These are phyloP conservation scores for Rhinoraja longicauda DNA, from an alignment of 2,797 vertebrate species.

Conservation along the genomic window DNA sequence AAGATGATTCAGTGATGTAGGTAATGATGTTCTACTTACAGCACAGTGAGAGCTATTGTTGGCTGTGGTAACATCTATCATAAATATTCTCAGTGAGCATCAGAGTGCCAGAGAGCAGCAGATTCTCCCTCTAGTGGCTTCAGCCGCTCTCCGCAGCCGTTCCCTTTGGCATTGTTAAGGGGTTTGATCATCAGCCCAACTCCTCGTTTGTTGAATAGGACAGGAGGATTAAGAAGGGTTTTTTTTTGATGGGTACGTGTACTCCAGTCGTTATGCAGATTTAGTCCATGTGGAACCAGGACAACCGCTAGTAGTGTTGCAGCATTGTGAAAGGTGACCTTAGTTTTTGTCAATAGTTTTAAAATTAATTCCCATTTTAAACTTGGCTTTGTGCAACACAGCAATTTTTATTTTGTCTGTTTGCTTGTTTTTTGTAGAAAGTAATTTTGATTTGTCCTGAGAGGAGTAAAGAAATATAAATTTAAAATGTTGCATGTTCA, in stretches of 20 bases:
- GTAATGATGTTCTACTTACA: not conserved
- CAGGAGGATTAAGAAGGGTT: not conserved
- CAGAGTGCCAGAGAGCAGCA: not conserved
- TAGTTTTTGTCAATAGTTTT: not conserved
- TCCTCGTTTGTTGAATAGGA: not conserved
- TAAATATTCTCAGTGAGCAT: not conserved
- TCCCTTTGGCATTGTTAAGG: not conserved
- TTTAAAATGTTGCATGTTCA: not conserved
- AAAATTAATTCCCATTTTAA: not conserved
- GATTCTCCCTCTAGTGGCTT: not conserved
- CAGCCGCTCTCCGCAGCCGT: not conserved
- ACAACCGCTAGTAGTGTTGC: not conserved
- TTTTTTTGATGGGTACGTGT: not conserved
- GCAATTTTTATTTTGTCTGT: not conserved
- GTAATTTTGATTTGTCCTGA: not conserved
- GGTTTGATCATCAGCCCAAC: not conserved
- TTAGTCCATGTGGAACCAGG: not conserved
- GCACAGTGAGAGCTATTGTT: not conserved
- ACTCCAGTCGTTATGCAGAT: not conserved
- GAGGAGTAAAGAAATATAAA: not conserved
- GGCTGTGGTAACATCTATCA: not conserved
- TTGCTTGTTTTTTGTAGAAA: not conserved
- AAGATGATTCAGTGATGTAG: not conserved
- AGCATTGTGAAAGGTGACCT: conserved; percentile 17
- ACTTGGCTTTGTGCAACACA: not conserved